These are phyloP conservation scores for Drosophila fulvimacula DNA, from an alignment of 2,888 invertebrate species.

Conservation along the genomic window DNA sequence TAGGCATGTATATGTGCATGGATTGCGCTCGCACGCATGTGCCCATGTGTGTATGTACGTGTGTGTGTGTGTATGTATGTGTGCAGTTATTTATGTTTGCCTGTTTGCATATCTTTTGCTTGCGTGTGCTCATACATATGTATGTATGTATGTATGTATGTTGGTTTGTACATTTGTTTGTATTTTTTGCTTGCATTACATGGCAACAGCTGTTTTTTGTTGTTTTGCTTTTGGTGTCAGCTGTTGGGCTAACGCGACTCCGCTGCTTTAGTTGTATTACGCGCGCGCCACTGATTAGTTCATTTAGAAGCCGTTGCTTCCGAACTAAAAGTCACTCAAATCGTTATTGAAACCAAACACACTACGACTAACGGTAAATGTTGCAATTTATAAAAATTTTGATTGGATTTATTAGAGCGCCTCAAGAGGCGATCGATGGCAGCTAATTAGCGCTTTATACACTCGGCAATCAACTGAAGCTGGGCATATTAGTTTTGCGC, in stretches of 20 bases:
- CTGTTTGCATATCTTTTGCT: constrained; percentile 6
- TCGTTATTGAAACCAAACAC: constrained; percentile 5
- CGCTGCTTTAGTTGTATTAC: constrained; percentile 56
- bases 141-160: neutral
- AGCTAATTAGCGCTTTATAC: neutral
- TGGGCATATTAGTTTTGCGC: neutral
- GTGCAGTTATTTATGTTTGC: neutral
- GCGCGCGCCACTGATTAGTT: constrained; percentile 60
- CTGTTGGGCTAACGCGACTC: constrained; percentile 21
- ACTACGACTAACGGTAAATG: constrained; percentile 37
- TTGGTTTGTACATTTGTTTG: too few species aligned
- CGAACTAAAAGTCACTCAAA: constrained; percentile 13
- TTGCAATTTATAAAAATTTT: constrained; percentile 15
- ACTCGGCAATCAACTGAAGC: neutral
- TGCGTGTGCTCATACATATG: neutral
- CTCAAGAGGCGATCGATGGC: constrained; percentile 2
- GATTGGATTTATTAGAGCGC: constrained; percentile 51
- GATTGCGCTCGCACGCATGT: neutral
- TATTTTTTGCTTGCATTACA: constrained; percentile 13
- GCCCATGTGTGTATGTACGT: neutral
- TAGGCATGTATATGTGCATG: neutral
- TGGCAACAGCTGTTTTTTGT: constrained; percentile 44
- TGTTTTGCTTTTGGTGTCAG: constrained; percentile 3
- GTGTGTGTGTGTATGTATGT: neutral
- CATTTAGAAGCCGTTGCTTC: constrained; percentile 36